A percentile compares a stretch with the other conserved stretches of the same genome.
These are phyloP conservation scores for mouse (Mus musculus) DNA, from an alignment of 2,113 vertebrate genomes.

Conservation along the genomic window GRCm39 chr7:125719501-125720000, in stretches of 20 bases:
- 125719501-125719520: not conserved
- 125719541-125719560: conserved; percentile 98
- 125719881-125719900: not conserved
- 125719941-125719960: not conserved
- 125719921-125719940: not conserved
- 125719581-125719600: conserved; percentile 96
- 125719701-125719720: not conserved
- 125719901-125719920: no score
- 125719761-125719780: conserved; percentile 47
- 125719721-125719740: not conserved
- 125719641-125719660: conserved; percentile 22
- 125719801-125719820: conserved; percentile 16
- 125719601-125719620: conserved; percentile 97
- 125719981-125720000: not conserved
- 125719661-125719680: not conserved
- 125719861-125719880: not conserved
- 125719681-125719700: not conserved
- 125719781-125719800: not conserved
- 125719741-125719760: not conserved
- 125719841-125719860: not conserved
- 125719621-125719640: conserved; percentile 83
- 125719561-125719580: conserved; percentile 98
- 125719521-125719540: conserved; percentile 97
- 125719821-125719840: conserved; percentile 17
- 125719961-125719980: not conserved